phyloP scores from a whole-genome alignment of 2,113 vertebrate species.

The Xenopus borealis region DNA sequence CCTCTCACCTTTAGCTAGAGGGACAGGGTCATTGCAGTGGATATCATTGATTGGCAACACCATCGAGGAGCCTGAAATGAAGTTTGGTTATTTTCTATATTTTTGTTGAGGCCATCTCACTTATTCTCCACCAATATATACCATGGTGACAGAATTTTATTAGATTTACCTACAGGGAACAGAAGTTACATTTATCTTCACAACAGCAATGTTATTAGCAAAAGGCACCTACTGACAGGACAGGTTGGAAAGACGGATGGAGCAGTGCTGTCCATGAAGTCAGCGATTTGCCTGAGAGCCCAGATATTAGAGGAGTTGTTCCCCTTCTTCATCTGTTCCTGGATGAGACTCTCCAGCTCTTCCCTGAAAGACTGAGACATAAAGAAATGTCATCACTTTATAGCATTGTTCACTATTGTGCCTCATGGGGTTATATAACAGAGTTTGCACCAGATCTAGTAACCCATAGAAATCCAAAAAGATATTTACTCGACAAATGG shows the following conservation, averaged over 20 bases:
- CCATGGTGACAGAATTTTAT: too few relatives aligned
- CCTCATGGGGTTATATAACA: too few relatives aligned
- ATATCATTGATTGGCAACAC: constrained; percentile 93
- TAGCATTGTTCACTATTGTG: too few relatives aligned
- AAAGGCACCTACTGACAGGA: constrained; percentile 76
- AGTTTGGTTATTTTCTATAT: neutral
- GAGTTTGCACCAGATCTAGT: too few relatives aligned
- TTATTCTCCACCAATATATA: too few relatives aligned
- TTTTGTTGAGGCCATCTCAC: too few relatives aligned
- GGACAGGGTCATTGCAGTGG: constrained; percentile 71
- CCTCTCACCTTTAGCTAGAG: constrained; percentile 87
- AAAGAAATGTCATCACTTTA: neutral
- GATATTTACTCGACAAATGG: too few relatives aligned
- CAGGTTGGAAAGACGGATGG: constrained; percentile 80
- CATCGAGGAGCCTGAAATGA: constrained; percentile 68
- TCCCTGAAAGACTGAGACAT: constrained; percentile 85
- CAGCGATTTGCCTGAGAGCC: constrained; percentile 92
- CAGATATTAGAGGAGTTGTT: constrained; percentile 92
- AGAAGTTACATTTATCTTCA: too few relatives aligned
- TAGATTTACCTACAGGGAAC: too few relatives aligned
- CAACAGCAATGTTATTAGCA: neutral
- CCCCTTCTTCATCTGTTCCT: constrained; percentile 97
- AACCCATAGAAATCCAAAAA: too few relatives aligned
- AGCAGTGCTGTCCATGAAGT: constrained; percentile 91
- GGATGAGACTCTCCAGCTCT: constrained; percentile 94